Base-by-base conservation (phyloP, 1,140 invertebrate species). In the Bombus consobrinus region DNA sequence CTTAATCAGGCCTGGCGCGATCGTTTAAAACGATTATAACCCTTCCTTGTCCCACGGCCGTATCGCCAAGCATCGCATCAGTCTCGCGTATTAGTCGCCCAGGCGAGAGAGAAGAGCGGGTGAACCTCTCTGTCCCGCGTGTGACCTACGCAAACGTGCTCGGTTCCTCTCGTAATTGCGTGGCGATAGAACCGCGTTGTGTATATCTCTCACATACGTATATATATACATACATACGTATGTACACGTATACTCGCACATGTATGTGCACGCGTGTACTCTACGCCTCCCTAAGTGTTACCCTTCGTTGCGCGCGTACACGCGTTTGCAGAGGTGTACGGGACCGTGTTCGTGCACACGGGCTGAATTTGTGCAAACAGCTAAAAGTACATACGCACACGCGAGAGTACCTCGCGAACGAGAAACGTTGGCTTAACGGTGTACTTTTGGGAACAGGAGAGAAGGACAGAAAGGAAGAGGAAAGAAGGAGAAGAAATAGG, bases 151-250 rank as follows among this genome's bases (percentile, higher is more conserved):
- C 75, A 64, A 77, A 32, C 75, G 72, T 81, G 79, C 64, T 85
- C 68, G 64, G n/a, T 71, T 69, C 74, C 47, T 84, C 62, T 64
- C 68, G 85, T 92, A 89, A 89, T 91, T 89, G 83, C 81, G 81
- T 86, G 83, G 37, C 79, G 85, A 88, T 89, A 76, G 85, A 81
- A 62, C 25, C 86, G 85, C 53, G 34, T 53, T 22, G 13, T 66
- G 53, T 34, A 64, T 32, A 32, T 62, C 37, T 62, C 37, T 18
- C 28, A 22, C 41, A 10, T 62, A 77, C 37, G 28, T 64, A 28
- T 13, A 3, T 28, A 13, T 71, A 39, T n/a, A 39, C 25, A 62
- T n/a, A 62, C 59, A 62, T n/a, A 37, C 53, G 3, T 59, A 32
- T n/a, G 28, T 53, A 53, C n/a, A n/a, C 28, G n/a, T 64, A 32